A percentile compares a stretch with the other conserved stretches of the same genome.
Conservation (phyloP, 2,113 vertebrate species). For the Poecile atricapillus region DNA sequence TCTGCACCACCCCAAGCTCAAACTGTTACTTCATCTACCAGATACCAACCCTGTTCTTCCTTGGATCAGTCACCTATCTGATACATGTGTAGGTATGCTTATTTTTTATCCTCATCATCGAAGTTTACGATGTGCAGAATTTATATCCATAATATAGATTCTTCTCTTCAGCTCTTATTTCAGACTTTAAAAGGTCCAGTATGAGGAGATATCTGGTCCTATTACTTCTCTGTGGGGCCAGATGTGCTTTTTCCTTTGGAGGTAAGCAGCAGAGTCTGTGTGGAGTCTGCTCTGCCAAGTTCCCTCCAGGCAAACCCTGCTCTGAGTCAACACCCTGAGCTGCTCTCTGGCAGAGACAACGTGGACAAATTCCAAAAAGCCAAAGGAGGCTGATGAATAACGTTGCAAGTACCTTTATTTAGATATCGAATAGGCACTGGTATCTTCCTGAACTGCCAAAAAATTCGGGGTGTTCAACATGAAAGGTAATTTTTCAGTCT, state of each 20-base stretch:
- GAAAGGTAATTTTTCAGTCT: neutral
- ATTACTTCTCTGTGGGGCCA: neutral
- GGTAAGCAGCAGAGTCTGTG: neutral
- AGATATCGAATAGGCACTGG: neutral
- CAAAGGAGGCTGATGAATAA: neutral
- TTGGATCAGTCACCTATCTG: neutral
- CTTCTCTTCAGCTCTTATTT: neutral
- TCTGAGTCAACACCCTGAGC: neutral
- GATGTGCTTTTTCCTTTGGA: neutral
- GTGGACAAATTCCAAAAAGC: neutral
- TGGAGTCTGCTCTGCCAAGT: neutral
- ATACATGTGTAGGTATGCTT: rapidly evolving
- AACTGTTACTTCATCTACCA: neutral
- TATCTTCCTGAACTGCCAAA: neutral
- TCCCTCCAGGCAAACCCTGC: neutral
- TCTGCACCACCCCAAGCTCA: neutral
- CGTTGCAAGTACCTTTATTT: neutral
- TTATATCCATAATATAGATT: neutral
- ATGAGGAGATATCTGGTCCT: neutral
- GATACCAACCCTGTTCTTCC: neutral
- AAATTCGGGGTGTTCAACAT: neutral
- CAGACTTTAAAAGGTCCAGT: neutral
- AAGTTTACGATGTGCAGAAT: neutral
- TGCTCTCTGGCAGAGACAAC: neutral
- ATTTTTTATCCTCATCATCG: neutral